Percentiles rank a stretch among this genome's conserved stretches.
Evolutionary conservation across 2,888 invertebrate species (phyloP).

Genomic region (Drosophila anceps): DNA sequence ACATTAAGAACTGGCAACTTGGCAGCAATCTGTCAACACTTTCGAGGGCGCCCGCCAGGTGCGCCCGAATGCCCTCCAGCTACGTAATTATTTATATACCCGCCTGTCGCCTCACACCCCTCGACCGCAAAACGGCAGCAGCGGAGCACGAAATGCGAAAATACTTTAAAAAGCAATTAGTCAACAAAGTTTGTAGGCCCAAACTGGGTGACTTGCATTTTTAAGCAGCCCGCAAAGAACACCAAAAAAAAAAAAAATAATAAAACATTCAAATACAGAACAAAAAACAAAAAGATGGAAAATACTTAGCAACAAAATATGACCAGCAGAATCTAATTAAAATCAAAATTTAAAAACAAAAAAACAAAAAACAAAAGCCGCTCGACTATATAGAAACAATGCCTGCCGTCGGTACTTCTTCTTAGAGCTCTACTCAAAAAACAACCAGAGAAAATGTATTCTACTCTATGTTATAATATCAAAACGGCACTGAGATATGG

Average conservation of each 20-base stretch:
- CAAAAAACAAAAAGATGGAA: not conserved
- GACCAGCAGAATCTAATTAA: not conserved
- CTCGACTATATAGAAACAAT: not conserved
- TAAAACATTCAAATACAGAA: slow-evolving; percentile 4
- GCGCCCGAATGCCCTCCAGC: slow-evolving; percentile 52
- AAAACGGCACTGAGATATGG: no score
- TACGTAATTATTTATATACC: slow-evolving; percentile 69
- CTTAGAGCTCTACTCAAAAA: not conserved
- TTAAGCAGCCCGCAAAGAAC: slow-evolving; percentile 43
- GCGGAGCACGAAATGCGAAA: slow-evolving; percentile 34
- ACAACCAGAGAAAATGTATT: not conserved
- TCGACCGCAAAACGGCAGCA: slow-evolving; percentile 53
- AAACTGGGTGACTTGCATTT: slow-evolving; percentile 72
- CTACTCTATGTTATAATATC: no score
- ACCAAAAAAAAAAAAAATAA: no score
- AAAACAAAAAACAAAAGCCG: not conserved
- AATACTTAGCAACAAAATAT: slow-evolving; percentile 15
- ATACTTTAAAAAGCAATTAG: slow-evolving; percentile 78
- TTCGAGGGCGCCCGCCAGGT: slow-evolving; percentile 52
- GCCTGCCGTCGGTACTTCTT: not conserved
- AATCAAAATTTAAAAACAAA: not conserved
- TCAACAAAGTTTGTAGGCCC: slow-evolving; percentile 68
- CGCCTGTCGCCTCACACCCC: not conserved
- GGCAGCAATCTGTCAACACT: slow-evolving; percentile 81
- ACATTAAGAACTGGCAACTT: slow-evolving; percentile 72